phyloP scores from a whole-genome alignment of 2,797 vertebrate genomes.

The Thripadectes ignobilis region DNA sequence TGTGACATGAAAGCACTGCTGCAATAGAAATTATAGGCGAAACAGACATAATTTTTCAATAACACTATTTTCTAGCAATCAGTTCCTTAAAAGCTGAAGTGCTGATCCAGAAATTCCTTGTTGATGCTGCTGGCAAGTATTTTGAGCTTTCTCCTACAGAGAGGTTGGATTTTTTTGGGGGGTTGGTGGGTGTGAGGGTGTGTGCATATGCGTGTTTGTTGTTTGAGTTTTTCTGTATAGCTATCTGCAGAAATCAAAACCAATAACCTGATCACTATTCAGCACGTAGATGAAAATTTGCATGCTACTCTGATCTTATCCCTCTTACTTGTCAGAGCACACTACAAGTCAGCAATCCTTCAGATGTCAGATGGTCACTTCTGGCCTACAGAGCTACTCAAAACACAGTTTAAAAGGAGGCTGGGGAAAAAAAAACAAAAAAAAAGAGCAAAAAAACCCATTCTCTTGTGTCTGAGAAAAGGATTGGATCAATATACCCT shows the following conservation, averaged over 20 bases:
- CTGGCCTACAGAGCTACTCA: conserved; percentile 57
- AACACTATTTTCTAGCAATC: background rate
- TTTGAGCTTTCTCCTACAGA: background rate
- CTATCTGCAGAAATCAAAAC: background rate
- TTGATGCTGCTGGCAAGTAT: background rate
- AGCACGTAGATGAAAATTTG: conserved; percentile 19
- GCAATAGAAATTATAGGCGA: background rate
- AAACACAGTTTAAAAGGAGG: background rate
- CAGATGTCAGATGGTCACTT: conserved; percentile 68
- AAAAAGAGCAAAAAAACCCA: rapidly evolving
- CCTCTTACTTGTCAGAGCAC: conserved; percentile 76
- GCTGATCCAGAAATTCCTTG: background rate
- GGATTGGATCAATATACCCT: conserved; percentile 76
- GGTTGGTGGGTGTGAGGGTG: background rate
- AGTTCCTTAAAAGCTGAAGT: background rate
- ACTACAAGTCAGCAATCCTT: conserved; percentile 64
- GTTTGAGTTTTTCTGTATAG: background rate
- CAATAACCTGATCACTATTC: background rate
- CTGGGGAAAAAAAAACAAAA: rapidly evolving
- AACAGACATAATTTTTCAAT: background rate
- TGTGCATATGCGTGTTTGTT: background rate
- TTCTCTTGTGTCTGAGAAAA: conserved; percentile 18
- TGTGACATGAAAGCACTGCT: background rate
- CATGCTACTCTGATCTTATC: conserved; percentile 27
- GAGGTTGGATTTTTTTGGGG: background rate